phyloP scores from a whole-genome alignment of 1,140 invertebrate genomes.

The Cephus cinctus region DNA sequence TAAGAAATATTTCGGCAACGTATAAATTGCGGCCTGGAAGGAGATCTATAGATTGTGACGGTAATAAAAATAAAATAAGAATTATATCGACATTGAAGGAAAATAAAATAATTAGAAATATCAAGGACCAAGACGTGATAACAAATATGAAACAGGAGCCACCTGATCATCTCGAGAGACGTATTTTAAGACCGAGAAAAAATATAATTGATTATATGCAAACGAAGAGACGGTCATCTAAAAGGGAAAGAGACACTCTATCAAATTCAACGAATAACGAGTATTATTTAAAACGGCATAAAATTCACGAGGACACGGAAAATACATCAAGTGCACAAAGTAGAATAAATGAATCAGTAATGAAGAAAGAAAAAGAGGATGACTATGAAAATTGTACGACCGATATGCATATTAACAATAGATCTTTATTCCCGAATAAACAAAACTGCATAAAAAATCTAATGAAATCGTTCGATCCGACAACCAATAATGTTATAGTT shows the following conservation, averaged over 20 bases:
- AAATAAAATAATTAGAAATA: constrained; percentile 6
- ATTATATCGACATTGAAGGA: background rate
- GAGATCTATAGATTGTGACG: constrained; percentile 24
- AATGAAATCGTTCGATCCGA: no score
- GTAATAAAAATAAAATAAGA: constrained; percentile 21
- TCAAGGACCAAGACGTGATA: constrained; percentile 7
- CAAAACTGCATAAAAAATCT: no score
- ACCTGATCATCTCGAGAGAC: constrained; percentile 11
- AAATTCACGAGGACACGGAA: background rate
- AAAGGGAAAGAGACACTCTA: background rate
- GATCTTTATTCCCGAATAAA: no score
- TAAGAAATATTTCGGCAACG: background rate
- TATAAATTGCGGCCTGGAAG: constrained; percentile 27
- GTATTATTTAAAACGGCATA: background rate
- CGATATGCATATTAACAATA: no score
- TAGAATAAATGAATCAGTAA: background rate
- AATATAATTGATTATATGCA: constrained; percentile 14
- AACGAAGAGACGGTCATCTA: constrained; percentile 1
- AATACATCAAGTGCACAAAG: constrained; percentile 3
- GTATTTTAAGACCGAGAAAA: constrained; percentile 31
- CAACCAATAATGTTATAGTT: background rate
- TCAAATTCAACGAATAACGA: background rate
- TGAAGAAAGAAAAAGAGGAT: constrained; percentile 2
- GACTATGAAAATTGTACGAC: background rate
- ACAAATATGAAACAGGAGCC: constrained; percentile 14